These are phyloP conservation scores for Nephrotoma appendiculata DNA, from an alignment of 2,888 invertebrate genomes.

Conservation along the genomic window DNA sequence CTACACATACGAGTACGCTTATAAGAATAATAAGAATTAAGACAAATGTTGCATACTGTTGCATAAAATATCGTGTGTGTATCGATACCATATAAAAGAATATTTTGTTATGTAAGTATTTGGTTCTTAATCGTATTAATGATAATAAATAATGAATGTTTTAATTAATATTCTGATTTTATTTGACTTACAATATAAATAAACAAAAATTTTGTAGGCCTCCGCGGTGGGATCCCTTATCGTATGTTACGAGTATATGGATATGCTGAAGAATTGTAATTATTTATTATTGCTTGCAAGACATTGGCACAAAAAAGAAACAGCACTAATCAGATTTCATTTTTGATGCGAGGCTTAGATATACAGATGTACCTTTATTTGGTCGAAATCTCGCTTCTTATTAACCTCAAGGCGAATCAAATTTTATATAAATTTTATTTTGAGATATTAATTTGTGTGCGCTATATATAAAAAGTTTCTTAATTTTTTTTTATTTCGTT, in stretches of 20 bases:
- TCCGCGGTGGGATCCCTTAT: not conserved
- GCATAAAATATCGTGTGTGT: not conserved
- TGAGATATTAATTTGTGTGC: not conserved
- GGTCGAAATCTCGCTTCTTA: not conserved
- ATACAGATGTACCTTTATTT: not conserved
- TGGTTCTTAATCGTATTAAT: not conserved
- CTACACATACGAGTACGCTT: not conserved
- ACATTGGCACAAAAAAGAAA: not conserved
- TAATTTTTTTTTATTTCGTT: not conserved
- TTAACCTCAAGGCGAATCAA: not conserved
- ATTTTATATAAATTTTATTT: not conserved
- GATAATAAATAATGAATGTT: not conserved
- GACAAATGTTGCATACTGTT: not conserved
- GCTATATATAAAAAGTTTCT: not conserved
- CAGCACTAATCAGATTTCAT: not conserved
- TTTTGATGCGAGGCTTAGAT: not conserved
- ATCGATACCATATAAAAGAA: not conserved
- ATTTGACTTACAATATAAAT: not conserved
- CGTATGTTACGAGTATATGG: not conserved
- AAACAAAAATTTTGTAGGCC: not conserved
- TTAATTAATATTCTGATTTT: not conserved
- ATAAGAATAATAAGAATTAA: not conserved
- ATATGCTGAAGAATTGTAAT: not conserved
- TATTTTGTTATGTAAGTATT: not conserved
- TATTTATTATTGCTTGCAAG: not conserved